Evolutionary conservation across 2,888 invertebrate species (phyloP).

Genomic region (Meganola albula): DNA sequence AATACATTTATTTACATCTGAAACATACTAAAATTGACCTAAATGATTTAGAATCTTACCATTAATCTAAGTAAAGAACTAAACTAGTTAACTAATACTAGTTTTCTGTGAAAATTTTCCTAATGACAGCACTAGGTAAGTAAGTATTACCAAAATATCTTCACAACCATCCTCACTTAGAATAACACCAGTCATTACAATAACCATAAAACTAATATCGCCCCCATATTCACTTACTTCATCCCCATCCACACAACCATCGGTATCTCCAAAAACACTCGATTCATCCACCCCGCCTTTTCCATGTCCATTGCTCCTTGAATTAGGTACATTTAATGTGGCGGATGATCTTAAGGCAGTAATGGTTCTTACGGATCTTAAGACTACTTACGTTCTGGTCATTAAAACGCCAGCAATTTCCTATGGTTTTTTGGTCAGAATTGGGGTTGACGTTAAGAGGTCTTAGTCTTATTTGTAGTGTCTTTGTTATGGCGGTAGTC

Average conservation of each 20-base stretch:
- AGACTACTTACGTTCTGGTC: conserved; percentile 30
- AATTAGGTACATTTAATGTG: conserved; percentile 37
- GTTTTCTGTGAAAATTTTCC: too few species aligned
- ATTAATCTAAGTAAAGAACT: too few species aligned
- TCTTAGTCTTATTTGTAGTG: too few species aligned
- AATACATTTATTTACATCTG: too few species aligned
- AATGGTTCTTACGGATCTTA: conserved; percentile 26
- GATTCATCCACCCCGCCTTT: conserved; percentile 38
- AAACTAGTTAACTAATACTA: too few species aligned
- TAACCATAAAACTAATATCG: not conserved
- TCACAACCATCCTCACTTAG: not conserved
- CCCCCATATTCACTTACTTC: conserved; percentile 4
- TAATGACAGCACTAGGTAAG: too few species aligned
- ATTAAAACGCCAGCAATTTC: conserved; percentile 30
- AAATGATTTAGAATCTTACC: too few species aligned
- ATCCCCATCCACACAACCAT: conserved; percentile 4
- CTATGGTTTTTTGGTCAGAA: conserved; percentile 14
- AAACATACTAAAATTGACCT: too few species aligned
- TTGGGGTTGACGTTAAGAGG: conserved; percentile 1
- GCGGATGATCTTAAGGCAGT: conserved; percentile 45
- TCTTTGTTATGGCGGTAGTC: too few species aligned
- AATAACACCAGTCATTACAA: not conserved
- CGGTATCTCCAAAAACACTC: conserved; percentile 25
- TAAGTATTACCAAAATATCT: not conserved
- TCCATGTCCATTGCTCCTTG: conserved; percentile 38